Evolutionary conservation across 2,113 vertebrate genomes (phyloP), one percentile per base, ranked within the genome.

Genomic region (Gymnorhina tibicen): DNA sequence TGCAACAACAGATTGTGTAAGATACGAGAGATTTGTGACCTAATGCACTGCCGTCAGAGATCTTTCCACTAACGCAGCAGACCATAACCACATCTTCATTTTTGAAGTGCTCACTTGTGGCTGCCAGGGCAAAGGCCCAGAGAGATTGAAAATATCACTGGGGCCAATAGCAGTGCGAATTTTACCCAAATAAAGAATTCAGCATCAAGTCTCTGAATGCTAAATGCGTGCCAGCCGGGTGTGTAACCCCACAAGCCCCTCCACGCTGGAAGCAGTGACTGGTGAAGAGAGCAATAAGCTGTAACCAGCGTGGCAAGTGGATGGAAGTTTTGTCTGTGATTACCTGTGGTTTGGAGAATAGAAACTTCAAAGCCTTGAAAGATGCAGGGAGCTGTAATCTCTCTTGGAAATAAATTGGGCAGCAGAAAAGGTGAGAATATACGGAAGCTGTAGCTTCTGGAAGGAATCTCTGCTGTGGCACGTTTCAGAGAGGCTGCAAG

Each of bases 331-430:
- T 84, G 83, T 78, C 86, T 75, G 56, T 85, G 73, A 89, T 91
- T 92, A 72, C 80, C 67, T 93, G 46, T 90, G 87, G 75, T 90
- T 88, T 93, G 56, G 49, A 68, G 93, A 92, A 89, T 21, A 91
- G 93, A 84, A 91, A 62, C 88, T 95, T 96, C 85, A 96, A 96
- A 96, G 93, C 72, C 66, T 84, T 16, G 1, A 82, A 87, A 89
- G 85, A 53, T 91, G 73, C 56, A 86, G 76, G 85, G 73, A 88
- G 28, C 66, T 93, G 32, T 92, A 95, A 92, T 93, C 75, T 92
- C 62, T 92, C 76, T 91, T 85, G 80, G 82, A 94, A 95, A 82
- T 74, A 93, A 89, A 89, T 91, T 72, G 68, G 41, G 86, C 91
- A 75, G 73, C 56, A 93, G 64, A 80, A 64, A 63, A 93, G 70